These are phyloP conservation scores for Heterodera filipjevi DNA, from an alignment of 2,888 invertebrate species.

Conservation along the genomic window DNA sequence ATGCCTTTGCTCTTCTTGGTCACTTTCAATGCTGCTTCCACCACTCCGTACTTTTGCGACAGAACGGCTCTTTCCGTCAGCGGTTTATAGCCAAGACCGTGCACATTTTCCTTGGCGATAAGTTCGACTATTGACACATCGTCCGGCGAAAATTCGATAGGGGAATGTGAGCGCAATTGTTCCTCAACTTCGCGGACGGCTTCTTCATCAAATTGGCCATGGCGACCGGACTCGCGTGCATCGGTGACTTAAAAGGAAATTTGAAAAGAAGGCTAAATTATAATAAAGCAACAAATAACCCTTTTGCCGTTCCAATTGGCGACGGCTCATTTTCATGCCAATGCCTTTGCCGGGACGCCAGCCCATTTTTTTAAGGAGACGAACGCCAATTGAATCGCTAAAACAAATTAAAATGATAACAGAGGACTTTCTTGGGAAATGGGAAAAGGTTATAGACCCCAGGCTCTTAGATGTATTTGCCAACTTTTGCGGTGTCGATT, in stretches of 20 bases:
- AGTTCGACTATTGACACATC: conserved; percentile 77
- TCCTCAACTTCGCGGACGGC: conserved; percentile 60
- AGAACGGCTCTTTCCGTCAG: conserved; percentile 54
- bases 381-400: conserved; percentile 81
- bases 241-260: conserved; percentile 39
- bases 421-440: background rate
- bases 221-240: conserved; percentile 34
- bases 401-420: background rate
- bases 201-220: conserved; percentile 69
- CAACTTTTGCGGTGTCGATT: background rate
- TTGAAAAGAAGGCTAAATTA: conserved; percentile 16
- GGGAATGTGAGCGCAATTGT: conserved; percentile 44
- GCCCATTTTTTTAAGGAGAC: conserved; percentile 84
- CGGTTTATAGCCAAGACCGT: conserved; percentile 69
- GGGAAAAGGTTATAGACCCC: no score
- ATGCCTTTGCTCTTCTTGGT: conserved; percentile 72
- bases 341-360: conserved; percentile 88
- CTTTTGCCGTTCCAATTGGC: conserved; percentile 47
- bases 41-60: conserved; percentile 42
- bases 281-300: conserved; percentile 21
- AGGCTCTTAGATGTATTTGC: no score
- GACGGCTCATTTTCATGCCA: conserved; percentile 71
- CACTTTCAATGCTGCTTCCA: conserved; percentile 68
- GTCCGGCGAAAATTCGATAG: conserved; percentile 77
- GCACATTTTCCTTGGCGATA: conserved; percentile 77